Evolutionary conservation across 2,113 vertebrate species (phyloP), one percentile per base, ranked within the genome.

Genomic region (Triplophysa dalaica): DNA sequence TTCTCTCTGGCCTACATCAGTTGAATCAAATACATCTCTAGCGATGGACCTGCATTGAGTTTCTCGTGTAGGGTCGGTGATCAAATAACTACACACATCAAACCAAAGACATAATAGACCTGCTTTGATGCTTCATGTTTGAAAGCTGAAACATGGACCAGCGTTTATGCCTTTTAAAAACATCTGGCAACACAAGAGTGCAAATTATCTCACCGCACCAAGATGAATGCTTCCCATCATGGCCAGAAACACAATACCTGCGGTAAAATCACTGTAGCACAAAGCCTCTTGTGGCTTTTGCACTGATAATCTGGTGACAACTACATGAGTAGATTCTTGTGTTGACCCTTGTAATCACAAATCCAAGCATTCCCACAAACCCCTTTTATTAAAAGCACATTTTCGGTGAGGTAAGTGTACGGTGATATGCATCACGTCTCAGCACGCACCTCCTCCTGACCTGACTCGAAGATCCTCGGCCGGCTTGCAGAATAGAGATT

Each of bases 331-430:
- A 50, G 9, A 17, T 24, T 9, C 33, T 43, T 24, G n/a, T 74
- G 70, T 43, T 61, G 38, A 7, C 61, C 68, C 33, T 77, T 45
- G n/a, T 65, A 63, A 38, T 33, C 9, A 19, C 11, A 16, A 5
- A 56, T 68, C 11, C 67, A 63, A 67, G 43, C 11, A 13, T 41
- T 41, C 8, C 61, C 68, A 29, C 12, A 62, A 58, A 38, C 33
- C 19, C 43, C n/a, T 29, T 83, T 81, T 85, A 85, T 78, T 83
- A 83, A 81, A 83, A 78, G 61, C 75, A 80, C 16, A 52, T 75
- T 81, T 80, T 78, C 52, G 60, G 52, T 65, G 78, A 58, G 41
- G 62, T 61, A 22, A 73, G 33, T 52, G 61, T 77, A 50, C 60
- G 29, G 67, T 78, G 84, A 83, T 48, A 48, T 45, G 50, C 63